A percentile compares a stretch with the other conserved stretches of the same genome.
phyloP scores from a whole-genome alignment of 2,888 invertebrate genomes.

The Xestia sexstrigata region DNA sequence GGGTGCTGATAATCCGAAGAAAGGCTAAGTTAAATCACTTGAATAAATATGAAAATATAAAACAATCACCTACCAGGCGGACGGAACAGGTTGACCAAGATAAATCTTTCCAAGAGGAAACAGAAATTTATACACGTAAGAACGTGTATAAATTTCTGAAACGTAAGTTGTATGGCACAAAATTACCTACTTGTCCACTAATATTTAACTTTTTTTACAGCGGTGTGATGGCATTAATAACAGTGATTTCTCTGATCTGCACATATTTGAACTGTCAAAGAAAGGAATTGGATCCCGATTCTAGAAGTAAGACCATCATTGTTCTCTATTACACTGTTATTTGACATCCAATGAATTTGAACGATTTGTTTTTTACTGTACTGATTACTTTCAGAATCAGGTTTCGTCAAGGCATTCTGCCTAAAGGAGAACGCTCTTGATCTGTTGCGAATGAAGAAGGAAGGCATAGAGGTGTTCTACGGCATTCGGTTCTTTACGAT shows the following conservation, averaged over 20 bases:
- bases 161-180: too few species aligned
- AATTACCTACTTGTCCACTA: background rate
- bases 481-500: slow-evolving; percentile 91
- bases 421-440: slow-evolving; percentile 80
- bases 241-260: slow-evolving; percentile 71
- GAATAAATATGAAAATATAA: background rate
- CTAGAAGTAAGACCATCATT: slow-evolving; percentile 60
- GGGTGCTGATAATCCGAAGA: background rate
- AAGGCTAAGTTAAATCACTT: background rate
- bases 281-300: slow-evolving; percentile 56
- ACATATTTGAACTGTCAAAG: slow-evolving; percentile 74
- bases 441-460: slow-evolving; percentile 77
- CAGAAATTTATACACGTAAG: too few species aligned
- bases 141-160: too few species aligned
- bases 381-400: slow-evolving; percentile 71
- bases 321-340: background rate
- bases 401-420: slow-evolving; percentile 80
- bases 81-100: background rate
- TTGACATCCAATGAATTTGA: background rate
- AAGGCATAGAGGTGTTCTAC: slow-evolving; percentile 89
- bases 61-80: background rate
- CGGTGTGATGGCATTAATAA: slow-evolving; percentile 62
- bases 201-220: slow-evolving; percentile 70
- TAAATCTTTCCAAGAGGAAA: background rate
- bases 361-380: background rate